Evolutionary conservation across 2,888 invertebrate species (phyloP), one percentile per base, ranked within the genome.

Genomic region (Diarsia rubi): DNA sequence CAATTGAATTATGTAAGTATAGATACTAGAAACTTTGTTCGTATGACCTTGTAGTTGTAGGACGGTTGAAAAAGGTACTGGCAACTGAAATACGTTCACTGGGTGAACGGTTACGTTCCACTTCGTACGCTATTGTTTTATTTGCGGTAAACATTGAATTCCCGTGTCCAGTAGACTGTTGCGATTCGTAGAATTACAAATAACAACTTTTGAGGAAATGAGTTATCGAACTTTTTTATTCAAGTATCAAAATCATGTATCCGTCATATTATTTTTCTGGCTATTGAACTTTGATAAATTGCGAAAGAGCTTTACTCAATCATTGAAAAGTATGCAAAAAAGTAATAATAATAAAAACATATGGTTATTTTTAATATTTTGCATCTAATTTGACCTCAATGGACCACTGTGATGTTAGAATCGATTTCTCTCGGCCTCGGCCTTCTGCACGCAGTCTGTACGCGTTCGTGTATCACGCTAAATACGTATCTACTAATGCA

Each of bases 381-480:
- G 24, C 1, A 42, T 85, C 68, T 72, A 65, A 63, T 78, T 74
- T 87, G 75, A 78, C 82, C 78, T 62, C 75, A 75, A 78, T 84
- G 75, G 63, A 63, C 64, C 78, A 82, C 77, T 81, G 75, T 79
- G 84, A 76, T 84, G 84, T 86, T 88, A 84, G 84, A 90, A 90
- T 91, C 94, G 96, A 95, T 96, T 95, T 96, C 95, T 93, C 95
- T 93, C 85, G 92, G 91, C 95, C 94, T 92, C 94, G 94, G 90
- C 93, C 92, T 90, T 91, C 87, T 90, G 91, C 93, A 94, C 92
- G 94, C 93, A 92, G 82, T 86, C 81, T 76, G 62, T 72, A 86
- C 85, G 87, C 86, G 86, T 90, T 92, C 91, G 91, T 91, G 91
- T 87, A 91, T 89, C 91, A 92, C 91, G 91, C 91, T 83, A 86